Conservation (phyloP, 1,140 invertebrate species). For the Rhynchophorus ferrugineus region DNA sequence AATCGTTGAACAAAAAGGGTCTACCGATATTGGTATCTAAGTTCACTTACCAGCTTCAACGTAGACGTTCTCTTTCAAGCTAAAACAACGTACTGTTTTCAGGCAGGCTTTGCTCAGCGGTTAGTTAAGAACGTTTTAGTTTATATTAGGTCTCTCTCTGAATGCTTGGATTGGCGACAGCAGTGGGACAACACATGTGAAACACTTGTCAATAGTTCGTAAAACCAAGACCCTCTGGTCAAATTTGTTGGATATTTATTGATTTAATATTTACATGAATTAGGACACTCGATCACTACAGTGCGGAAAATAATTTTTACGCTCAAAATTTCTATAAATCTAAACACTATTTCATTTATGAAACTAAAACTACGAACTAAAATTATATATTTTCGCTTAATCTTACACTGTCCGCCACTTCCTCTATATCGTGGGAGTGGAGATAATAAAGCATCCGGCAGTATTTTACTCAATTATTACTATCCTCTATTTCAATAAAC, state of each 20-base stretch:
- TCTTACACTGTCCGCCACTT: too few relatives aligned
- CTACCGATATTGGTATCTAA: conserved; percentile 6
- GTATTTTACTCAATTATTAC: too few relatives aligned
- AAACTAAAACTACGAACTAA: too few relatives aligned
- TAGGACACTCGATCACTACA: too few relatives aligned
- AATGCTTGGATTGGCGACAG: neutral
- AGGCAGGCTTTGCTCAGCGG: conserved; percentile 2
- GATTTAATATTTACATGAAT: neutral
- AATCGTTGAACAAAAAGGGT: conserved; percentile 3
- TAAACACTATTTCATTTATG: too few relatives aligned
- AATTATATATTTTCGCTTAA: too few relatives aligned
- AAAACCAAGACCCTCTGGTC: neutral
- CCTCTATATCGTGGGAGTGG: too few relatives aligned
- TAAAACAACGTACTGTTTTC: neutral
- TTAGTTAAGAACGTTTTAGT: conserved; percentile 12
- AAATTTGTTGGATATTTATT: too few relatives aligned
- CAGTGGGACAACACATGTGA: neutral
- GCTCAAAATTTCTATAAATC: too few relatives aligned
- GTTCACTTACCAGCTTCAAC: conserved; percentile 10
- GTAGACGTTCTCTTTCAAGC: conserved; percentile 6
- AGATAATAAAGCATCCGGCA: too few relatives aligned
- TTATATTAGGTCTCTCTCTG: conserved; percentile 18
- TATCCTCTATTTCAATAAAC: too few relatives aligned
- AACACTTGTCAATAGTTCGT: neutral
- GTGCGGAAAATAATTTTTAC: too few relatives aligned